Evolutionary conservation across 2,888 invertebrate species (phyloP), one percentile per base, ranked within the genome.

Genomic region (Alsophila aescularia): DNA sequence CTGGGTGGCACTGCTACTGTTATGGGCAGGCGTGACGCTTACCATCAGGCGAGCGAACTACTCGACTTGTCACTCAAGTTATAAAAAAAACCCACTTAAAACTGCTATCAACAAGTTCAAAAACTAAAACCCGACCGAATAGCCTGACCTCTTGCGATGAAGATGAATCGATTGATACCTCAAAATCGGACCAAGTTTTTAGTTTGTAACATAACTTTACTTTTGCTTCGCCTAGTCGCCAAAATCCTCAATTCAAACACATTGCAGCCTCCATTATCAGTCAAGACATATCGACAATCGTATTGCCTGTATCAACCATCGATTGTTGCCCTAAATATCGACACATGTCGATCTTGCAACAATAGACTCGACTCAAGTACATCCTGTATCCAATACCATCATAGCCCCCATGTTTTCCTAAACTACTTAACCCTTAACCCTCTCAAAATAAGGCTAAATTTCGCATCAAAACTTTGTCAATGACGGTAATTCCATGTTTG

Each of bases 311-410:
- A 68, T 69, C 72, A 66, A 72, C 70, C 55, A 66, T 67, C 62
- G 60, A 72, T 71, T 72, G 72, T 72, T 67, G 67, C 55, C 67
- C 73, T 74, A 79, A 81, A 81, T 82, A 83, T 85, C 83, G 87
- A 85, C 88, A 89, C 85, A 88, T 87, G 85, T 83, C 83, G 82
- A 80, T 79, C 72, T 64, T 62, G 61, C 75, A 76, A 86, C 87
- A 85, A 86, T 83, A 69, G 67, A 52, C 65, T 68, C 60, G 65
- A 67, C 65, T 75, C 64, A 69, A 81, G 77, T 73, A 86, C 83
- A 83, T 85, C 85, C 84, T 81, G 77, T 75, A 73, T 69, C 68
- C 52, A n/a, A 61, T 42, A 63, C 72, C 64, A 66, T 60, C 53
- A 64, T 65, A 73, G 45, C 51, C 36, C 31, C 62, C 45, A 51